phyloP scores from a whole-genome alignment of 2,888 invertebrate species.

The Hirtodrosophila duncani region DNA sequence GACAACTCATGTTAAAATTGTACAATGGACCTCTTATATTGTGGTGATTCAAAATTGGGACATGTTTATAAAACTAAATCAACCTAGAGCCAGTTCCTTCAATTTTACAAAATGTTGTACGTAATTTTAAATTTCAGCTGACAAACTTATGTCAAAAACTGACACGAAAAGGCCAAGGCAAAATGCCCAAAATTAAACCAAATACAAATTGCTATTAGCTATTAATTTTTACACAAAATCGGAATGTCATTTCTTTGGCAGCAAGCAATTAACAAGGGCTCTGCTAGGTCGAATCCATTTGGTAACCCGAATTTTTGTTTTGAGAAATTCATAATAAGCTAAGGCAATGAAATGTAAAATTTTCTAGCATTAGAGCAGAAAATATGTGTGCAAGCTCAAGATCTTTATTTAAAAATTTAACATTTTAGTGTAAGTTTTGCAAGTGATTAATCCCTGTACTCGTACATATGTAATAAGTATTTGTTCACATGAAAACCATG shows the following conservation, averaged over 20 bases:
- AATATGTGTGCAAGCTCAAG: background rate
- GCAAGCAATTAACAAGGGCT: constrained; percentile 25
- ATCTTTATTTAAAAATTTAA: constrained; percentile 22
- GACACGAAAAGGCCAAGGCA: constrained; percentile 55
- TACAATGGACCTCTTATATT: too few species aligned
- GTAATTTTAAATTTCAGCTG: constrained; percentile 6
- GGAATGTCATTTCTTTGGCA: constrained; percentile 47
- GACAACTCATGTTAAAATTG: too few species aligned
- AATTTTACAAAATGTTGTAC: constrained; percentile 4
- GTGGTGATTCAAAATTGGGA: too few species aligned
- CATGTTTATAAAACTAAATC: too few species aligned
- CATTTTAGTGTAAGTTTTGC: constrained; percentile 15
- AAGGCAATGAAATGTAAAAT: constrained; percentile 21
- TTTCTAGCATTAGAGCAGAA: constrained; percentile 6
- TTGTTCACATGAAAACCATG: too few species aligned
- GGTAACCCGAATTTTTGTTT: too few species aligned
- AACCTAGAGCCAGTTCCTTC: too few species aligned
- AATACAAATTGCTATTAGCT: constrained; percentile 11
- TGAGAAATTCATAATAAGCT: constrained; percentile 23
- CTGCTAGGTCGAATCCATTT: constrained; percentile 19
- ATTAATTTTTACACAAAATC: constrained; percentile 1
- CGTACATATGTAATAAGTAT: too few species aligned
- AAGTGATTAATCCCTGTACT: constrained; percentile 20
- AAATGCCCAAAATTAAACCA: constrained; percentile 39
- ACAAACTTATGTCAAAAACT: constrained; percentile 21